Conservation (phyloP, 2,797 vertebrate species). For the Poeciliopsis gracilis region DNA sequence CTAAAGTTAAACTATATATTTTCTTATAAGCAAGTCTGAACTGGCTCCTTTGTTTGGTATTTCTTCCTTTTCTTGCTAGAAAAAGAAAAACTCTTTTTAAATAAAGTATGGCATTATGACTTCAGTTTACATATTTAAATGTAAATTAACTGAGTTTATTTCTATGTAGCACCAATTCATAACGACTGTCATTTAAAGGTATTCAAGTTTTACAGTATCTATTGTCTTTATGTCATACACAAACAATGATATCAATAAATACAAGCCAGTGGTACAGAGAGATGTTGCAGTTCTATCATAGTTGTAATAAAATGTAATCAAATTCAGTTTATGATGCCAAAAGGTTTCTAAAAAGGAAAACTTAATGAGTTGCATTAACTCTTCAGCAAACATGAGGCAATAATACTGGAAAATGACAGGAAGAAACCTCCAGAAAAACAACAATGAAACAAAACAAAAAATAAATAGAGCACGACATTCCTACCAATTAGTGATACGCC, state of each 20-base stretch:
- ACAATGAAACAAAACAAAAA: neutral
- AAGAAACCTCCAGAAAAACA: neutral
- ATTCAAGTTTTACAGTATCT: neutral
- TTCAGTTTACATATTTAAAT: neutral
- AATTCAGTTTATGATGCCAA: neutral
- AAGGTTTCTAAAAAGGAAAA: neutral
- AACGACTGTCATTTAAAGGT: neutral
- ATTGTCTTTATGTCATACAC: neutral
- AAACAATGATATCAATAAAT: too few species aligned
- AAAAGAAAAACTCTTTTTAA: neutral
- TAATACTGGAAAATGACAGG: neutral
- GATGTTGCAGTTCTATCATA: too few species aligned
- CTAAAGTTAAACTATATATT: neutral
- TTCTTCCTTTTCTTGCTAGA: neutral
- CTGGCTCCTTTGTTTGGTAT: neutral
- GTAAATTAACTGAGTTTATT: neutral
- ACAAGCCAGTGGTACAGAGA: too few species aligned
- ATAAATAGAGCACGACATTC: neutral
- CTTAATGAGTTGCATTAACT: neutral
- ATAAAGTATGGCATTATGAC: neutral
- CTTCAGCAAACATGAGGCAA: neutral
- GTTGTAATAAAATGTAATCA: neutral
- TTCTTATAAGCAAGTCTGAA: neutral
- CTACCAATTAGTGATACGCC: neutral
- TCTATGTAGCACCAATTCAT: neutral